Percentiles rank a stretch among this genome's conserved stretches.
phyloP scores from a whole-genome alignment of 2,888 invertebrate species.

The Pyralis farinalis region DNA sequence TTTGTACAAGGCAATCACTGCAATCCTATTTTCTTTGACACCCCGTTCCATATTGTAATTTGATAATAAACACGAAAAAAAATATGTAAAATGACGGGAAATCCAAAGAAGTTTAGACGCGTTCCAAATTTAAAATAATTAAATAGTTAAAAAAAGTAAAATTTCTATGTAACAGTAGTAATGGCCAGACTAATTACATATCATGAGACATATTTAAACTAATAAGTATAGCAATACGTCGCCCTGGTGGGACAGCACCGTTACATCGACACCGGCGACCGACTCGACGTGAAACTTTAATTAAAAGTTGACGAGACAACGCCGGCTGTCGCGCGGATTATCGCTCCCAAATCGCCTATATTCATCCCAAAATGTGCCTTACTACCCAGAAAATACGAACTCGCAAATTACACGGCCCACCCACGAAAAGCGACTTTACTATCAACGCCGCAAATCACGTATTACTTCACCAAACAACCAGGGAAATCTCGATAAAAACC shows the following conservation, averaged over 20 bases:
- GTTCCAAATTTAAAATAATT: no score
- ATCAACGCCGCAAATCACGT: constrained; percentile 68
- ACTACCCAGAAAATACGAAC: constrained; percentile 31
- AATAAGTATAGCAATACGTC: no score
- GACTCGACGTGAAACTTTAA: constrained; percentile 42
- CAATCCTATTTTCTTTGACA: no score
- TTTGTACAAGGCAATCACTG: no score
- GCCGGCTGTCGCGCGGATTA: constrained; percentile 31
- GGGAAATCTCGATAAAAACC: constrained; percentile 45
- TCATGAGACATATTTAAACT: no score
- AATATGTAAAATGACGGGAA: no score
- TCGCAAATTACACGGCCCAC: constrained; percentile 14
- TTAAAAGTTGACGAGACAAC: constrained; percentile 53
- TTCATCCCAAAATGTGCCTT: constrained; percentile 33
- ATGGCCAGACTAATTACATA: no score
- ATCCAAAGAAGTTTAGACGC: no score
- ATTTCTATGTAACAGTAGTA: no score
- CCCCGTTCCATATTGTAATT: no score
- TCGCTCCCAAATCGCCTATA: constrained; percentile 30
- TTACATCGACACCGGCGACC: not conserved
- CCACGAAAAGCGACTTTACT: constrained; percentile 46
- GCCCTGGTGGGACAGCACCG: not conserved
- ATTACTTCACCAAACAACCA: constrained; percentile 69
- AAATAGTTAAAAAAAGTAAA: no score
- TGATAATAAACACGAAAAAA: no score